Percentiles rank a stretch among this genome's conserved stretches.
phyloP scores from a whole-genome alignment of 1,140 invertebrate species.

The Nasonia vitripennis region DNA sequence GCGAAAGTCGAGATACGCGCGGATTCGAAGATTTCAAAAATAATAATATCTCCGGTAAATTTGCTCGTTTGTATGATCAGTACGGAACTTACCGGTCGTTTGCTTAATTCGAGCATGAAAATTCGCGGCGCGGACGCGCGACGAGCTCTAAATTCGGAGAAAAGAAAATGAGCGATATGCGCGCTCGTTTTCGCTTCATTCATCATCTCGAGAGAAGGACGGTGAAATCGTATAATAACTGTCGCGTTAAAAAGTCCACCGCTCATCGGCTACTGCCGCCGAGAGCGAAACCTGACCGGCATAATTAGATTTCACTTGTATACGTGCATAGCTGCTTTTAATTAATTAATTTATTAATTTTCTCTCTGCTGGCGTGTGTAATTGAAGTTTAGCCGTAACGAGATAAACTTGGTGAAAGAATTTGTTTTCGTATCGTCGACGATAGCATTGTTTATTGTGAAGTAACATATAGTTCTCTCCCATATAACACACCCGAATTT shows the following conservation, averaged over 20 bases:
- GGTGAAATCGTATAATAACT: not conserved
- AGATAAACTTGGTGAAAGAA: too few relatives aligned
- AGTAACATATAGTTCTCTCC: too few relatives aligned
- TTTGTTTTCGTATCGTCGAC: too few relatives aligned
- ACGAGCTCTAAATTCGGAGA: not conserved
- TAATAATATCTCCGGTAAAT: not conserved
- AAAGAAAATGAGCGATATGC: slow-evolving; percentile 16
- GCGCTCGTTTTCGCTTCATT: not conserved
- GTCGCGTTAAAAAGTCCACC: not conserved
- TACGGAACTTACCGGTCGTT: not conserved
- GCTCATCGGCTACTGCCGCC: not conserved
- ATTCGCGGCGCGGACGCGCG: not conserved
- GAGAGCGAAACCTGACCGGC: slow-evolving; percentile 19
- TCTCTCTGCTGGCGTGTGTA: not conserved
- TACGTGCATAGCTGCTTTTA: not conserved
- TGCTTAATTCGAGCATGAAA: slow-evolving; percentile 20
- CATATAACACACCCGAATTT: too few relatives aligned
- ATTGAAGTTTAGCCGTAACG: not conserved
- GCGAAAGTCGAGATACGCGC: not conserved
- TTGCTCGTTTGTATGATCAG: not conserved
- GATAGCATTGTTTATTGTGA: too few relatives aligned
- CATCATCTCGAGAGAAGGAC: not conserved
- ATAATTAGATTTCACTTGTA: not conserved
- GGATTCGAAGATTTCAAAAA: not conserved
- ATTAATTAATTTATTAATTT: not conserved